These are phyloP conservation scores for Eupithecia tripunctaria DNA, from an alignment of 2,888 invertebrate genomes.

Conservation along the genomic window DNA sequence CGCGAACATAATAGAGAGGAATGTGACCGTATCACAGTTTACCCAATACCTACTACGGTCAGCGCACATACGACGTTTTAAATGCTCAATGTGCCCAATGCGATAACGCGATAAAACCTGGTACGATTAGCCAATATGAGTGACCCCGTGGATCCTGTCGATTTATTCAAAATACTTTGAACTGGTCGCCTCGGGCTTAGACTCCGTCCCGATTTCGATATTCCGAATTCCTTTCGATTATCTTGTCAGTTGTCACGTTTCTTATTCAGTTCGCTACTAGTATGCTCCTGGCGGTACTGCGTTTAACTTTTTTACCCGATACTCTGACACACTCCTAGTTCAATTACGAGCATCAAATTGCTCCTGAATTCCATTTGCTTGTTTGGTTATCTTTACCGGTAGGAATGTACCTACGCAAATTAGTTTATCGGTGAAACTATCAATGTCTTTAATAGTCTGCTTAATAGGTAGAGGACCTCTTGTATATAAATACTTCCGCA, in stretches of 20 bases:
- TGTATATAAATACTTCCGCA: constrained; percentile 39
- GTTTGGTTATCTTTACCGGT: constrained; percentile 7
- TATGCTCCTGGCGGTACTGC: constrained; percentile 20
- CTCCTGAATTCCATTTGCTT: constrained; percentile 34
- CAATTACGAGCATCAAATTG: constrained; percentile 32
- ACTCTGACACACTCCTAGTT: constrained; percentile 37
- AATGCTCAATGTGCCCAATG: constrained; percentile 48
- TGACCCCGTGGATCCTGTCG: constrained; percentile 67
- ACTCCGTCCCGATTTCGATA: constrained; percentile 11
- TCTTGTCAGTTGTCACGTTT: constrained; percentile 25
- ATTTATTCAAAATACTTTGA: constrained; percentile 49
- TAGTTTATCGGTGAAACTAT: constrained; percentile 23
- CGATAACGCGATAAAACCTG: constrained; percentile 80
- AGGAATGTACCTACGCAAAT: constrained; percentile 24
- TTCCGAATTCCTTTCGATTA: constrained; percentile 20
- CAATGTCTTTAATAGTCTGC: constrained; percentile 10
- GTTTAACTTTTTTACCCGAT: constrained; percentile 15
- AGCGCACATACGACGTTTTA: constrained; percentile 39
- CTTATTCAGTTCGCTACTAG: constrained; percentile 17
- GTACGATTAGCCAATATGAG: constrained; percentile 75
- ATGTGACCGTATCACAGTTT: constrained; percentile 60
- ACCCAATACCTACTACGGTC: constrained; percentile 45
- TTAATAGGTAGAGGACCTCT: constrained; percentile 22
- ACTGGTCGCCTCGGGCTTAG: constrained; percentile 34
- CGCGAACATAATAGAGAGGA: constrained; percentile 77